These are phyloP conservation scores for Phaonia tiefii DNA, from an alignment of 2,888 invertebrate species.

Conservation along the genomic window DNA sequence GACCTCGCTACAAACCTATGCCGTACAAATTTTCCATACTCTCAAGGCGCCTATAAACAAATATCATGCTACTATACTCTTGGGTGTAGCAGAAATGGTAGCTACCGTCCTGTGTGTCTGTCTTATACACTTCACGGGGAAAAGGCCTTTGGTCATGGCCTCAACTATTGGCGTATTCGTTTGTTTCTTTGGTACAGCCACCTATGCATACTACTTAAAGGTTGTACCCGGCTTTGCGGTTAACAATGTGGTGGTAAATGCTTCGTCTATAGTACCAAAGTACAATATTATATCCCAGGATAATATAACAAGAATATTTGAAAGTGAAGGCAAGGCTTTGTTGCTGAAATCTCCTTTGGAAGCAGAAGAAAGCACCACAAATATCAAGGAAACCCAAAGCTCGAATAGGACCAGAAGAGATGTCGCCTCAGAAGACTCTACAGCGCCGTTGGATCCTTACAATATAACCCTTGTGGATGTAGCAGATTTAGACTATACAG, in stretches of 20 bases:
- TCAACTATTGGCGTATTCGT: slow-evolving; percentile 86
- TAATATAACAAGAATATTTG: slow-evolving; percentile 78
- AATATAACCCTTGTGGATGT: slow-evolving; percentile 68
- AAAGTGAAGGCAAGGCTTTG: slow-evolving; percentile 72
- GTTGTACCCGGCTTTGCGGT: slow-evolving; percentile 79
- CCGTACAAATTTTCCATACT: slow-evolving; percentile 87
- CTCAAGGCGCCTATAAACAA: slow-evolving; percentile 88
- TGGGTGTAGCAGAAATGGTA: slow-evolving; percentile 86
- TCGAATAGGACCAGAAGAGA: slow-evolving; percentile 72
- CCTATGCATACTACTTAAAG: slow-evolving; percentile 79
- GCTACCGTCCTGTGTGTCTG: slow-evolving; percentile 85
- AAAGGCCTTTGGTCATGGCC: slow-evolving; percentile 85
- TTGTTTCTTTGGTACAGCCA: slow-evolving; percentile 83
- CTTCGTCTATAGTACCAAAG: slow-evolving; percentile 76
- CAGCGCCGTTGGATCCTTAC: slow-evolving; percentile 50
- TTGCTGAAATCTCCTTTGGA: slow-evolving; percentile 45
- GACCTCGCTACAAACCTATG: slow-evolving; percentile 87
- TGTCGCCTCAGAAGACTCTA: slow-evolving; percentile 21
- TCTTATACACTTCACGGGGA: slow-evolving; percentile 87
- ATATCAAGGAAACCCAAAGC: slow-evolving; percentile 32
- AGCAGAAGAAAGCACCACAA: slow-evolving; percentile 30
- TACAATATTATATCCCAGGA: slow-evolving; percentile 75
- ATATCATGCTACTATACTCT: slow-evolving; percentile 87
- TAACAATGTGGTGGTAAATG: slow-evolving; percentile 79
- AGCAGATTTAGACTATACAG: slow-evolving; percentile 54